Base-by-base conservation (phyloP, 2,888 invertebrate species). In the Watsonalla cultraria region DNA sequence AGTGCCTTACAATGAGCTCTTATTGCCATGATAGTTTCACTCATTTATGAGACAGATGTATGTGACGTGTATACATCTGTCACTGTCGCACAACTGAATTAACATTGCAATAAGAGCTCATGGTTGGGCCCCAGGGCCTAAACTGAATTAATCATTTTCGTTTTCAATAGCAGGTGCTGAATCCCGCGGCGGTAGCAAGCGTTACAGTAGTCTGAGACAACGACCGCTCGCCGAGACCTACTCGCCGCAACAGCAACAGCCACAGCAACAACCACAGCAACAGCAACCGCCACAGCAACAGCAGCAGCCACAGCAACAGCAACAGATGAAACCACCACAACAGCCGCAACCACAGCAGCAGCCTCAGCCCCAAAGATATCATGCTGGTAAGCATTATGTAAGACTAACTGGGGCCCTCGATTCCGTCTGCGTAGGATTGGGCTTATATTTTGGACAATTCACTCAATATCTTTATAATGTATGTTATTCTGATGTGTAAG, bases 181-280 rank as follows among this genome's bases (percentile, higher is more conserved):
- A 55, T 53, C 73, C 8, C 80, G 85, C 14, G 84, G 84, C 11
- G 92, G 92, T 13, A 91, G 92, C 55, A 93, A 93, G 64, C 81
- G 93, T 11, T 93, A 93, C 80, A 92, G 92, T 64, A 92, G 91
- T 55, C 66, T 92, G 14, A 82, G 93, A 42, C 93, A 93, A 65
- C 81, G 93, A 13, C 92, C 93, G 0, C 79, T 93, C 37, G 92
- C 92, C 2, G 93, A 93, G 55, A 80, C 91, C 0, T 90, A 91
- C 65, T 63, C 86, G 47, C 85, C 86, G 35, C 86, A 83, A 55
- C 78, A 73, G 51, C 72, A 64, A 5, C 69, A 61, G 24, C 74
- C 61, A n/a, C 74, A 63, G 9, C 71, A 57, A 45, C 66, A 55
- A n/a, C 66, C 59, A 9, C 70, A 53, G 13, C 65, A 56, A 6